phyloP scores from a whole-genome alignment of 1,140 invertebrate genomes.

The Pseudoatta argentina region DNA sequence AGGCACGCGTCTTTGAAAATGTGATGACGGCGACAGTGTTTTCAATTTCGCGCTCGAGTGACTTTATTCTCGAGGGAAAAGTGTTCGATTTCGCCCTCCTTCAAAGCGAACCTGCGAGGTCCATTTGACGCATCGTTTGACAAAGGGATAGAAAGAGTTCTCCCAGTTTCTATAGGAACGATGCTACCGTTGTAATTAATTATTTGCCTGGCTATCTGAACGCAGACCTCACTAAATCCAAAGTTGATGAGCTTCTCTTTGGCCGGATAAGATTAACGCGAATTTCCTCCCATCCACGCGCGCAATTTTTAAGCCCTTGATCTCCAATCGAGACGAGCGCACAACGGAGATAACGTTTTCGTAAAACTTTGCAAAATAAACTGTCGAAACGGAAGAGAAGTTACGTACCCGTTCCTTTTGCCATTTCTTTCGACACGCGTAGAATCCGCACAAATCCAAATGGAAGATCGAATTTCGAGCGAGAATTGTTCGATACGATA shows the following conservation, averaged over 20 bases:
- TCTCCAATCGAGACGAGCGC: background rate
- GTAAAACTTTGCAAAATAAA: background rate
- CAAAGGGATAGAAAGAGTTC: slow-evolving; percentile 33
- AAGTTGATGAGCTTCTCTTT: background rate
- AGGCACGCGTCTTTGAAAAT: slow-evolving; percentile 29
- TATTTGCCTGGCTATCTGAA: background rate
- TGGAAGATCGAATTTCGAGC: slow-evolving; percentile 32
- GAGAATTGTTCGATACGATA: slow-evolving; percentile 38
- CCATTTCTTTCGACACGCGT: background rate
- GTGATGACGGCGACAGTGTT: slow-evolving; percentile 51
- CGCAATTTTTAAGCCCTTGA: background rate
- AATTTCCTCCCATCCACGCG: background rate
- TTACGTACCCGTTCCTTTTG: background rate
- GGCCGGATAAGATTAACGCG: background rate
- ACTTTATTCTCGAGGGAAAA: slow-evolving; percentile 46
- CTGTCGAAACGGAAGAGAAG: background rate
- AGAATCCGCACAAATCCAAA: slow-evolving; percentile 27
- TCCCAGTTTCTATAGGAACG: background rate
- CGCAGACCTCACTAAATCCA: background rate
- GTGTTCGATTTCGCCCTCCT: slow-evolving; percentile 37
- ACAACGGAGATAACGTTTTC: background rate
- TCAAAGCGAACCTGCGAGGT: slow-evolving; percentile 13
- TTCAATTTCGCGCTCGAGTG: slow-evolving; percentile 51
- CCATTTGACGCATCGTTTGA: slow-evolving; percentile 52
- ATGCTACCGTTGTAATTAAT: slow-evolving; percentile 33